These are phyloP conservation scores for Eurytoma californica DNA, from an alignment of 2,888 invertebrate species.

Conservation along the genomic window DNA sequence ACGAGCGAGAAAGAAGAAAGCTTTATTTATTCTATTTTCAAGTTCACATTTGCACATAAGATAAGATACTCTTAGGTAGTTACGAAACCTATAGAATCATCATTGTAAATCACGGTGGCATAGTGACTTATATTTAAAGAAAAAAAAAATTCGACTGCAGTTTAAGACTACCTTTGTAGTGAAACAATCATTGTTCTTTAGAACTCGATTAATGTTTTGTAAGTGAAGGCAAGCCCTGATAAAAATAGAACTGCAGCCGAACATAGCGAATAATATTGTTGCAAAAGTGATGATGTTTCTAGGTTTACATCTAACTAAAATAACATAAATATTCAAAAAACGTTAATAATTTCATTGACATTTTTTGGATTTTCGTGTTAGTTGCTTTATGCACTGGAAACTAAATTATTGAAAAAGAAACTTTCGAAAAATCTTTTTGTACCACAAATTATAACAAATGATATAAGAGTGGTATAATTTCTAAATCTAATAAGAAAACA, in stretches of 20 bases:
- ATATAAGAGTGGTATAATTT: neutral
- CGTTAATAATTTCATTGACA: slow-evolving; percentile 27
- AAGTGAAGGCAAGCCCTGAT: neutral
- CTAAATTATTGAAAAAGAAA: slow-evolving; percentile 6
- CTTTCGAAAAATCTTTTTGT: slow-evolving; percentile 18
- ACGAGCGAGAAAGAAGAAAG: slow-evolving; percentile 42
- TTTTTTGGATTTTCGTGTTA: slow-evolving; percentile 40
- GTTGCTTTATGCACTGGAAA: slow-evolving; percentile 11
- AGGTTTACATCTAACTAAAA: slow-evolving; percentile 42
- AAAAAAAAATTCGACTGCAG: slow-evolving; percentile 12
- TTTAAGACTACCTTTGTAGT: slow-evolving; percentile 24
- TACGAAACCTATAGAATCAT: slow-evolving; percentile 37
- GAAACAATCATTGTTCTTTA: slow-evolving; percentile 41
- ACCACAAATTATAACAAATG: slow-evolving; percentile 5
- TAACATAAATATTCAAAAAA: slow-evolving; percentile 27
- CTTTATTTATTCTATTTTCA: slow-evolving; percentile 56
- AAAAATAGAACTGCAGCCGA: slow-evolving; percentile 18
- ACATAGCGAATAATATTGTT: slow-evolving; percentile 47
- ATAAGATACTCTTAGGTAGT: slow-evolving; percentile 31
- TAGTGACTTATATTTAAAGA: slow-evolving; percentile 50
- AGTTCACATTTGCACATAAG: slow-evolving; percentile 51
- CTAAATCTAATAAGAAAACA: neutral
- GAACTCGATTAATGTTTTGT: slow-evolving; percentile 12
- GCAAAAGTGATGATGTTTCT: slow-evolving; percentile 50
- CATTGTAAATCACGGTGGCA: slow-evolving; percentile 51